phyloP scores from a whole-genome alignment of 2,888 invertebrate species.

The Melangyna quadrimaculata region DNA sequence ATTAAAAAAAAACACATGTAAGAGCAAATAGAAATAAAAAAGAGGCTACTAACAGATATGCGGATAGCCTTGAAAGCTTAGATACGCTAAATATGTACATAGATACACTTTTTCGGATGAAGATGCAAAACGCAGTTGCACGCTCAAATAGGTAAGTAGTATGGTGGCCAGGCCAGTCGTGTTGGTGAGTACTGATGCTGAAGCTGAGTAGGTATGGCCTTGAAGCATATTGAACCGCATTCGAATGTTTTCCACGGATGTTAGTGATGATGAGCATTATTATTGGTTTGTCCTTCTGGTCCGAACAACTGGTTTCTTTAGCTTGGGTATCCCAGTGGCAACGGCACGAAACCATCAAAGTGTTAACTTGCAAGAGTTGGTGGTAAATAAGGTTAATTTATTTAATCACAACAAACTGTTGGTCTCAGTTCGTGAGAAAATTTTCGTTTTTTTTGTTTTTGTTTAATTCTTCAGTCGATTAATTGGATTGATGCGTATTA shows the following conservation, averaged over 20 bases:
- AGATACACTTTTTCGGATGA: slow-evolving; percentile 7
- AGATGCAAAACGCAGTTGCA: slow-evolving; percentile 41
- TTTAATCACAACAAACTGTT: slow-evolving; percentile 10
- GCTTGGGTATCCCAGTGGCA: slow-evolving; percentile 14
- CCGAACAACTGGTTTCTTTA: slow-evolving; percentile 14
- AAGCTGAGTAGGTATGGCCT: slow-evolving; percentile 24
- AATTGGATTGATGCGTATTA: not conserved
- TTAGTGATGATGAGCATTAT: slow-evolving; percentile 53
- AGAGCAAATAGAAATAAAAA: not conserved
- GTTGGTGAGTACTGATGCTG: not conserved
- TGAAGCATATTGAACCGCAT: slow-evolving; percentile 50
- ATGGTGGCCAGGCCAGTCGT: not conserved
- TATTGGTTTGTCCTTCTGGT: slow-evolving; percentile 50
- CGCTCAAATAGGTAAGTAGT: slow-evolving; percentile 23
- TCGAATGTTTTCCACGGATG: slow-evolving; percentile 38
- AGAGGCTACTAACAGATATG: slow-evolving; percentile 20
- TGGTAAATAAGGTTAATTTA: slow-evolving; percentile 16
- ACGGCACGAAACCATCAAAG: not conserved
- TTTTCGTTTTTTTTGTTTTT: too few species aligned
- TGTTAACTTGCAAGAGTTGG: not conserved
- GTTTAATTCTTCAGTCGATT: not conserved
- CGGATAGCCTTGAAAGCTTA: slow-evolving; percentile 6
- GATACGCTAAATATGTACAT: not conserved
- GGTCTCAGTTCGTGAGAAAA: not conserved
- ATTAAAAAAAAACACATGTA: not conserved